phyloP scores from a whole-genome alignment of 2,888 invertebrate species.

The Toxonevra muliebris region DNA sequence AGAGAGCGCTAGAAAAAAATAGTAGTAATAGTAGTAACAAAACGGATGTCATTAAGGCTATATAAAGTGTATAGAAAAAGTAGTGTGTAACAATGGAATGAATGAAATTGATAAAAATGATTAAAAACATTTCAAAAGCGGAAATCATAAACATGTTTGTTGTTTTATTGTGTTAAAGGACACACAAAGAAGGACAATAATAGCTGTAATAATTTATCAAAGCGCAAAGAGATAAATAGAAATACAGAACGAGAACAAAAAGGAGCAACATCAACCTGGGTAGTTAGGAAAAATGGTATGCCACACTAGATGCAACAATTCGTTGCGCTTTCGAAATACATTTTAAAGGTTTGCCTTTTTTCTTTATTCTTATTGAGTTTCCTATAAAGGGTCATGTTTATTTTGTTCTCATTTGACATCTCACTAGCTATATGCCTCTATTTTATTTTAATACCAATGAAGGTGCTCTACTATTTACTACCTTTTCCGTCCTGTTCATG shows the following conservation, averaged over 20 bases:
- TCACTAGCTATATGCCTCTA: constrained; percentile 2
- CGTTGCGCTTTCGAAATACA: constrained; percentile 34
- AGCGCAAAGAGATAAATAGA: constrained; percentile 29
- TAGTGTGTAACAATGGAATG: too few species aligned
- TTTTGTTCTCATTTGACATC: constrained; percentile 13
- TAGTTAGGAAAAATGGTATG: background rate
- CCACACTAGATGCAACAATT: constrained; percentile 17
- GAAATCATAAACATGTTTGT: constrained; percentile 11
- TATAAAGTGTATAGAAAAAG: too few species aligned
- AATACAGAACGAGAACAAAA: constrained; percentile 16
- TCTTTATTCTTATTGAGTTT: too few species aligned
- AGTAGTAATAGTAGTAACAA: too few species aligned
- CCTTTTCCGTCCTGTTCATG: constrained; percentile 14
- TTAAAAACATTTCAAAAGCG: constrained; percentile 41
- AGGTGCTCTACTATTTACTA: constrained; percentile 5
- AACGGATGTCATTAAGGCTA: too few species aligned
- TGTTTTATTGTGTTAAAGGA: background rate
- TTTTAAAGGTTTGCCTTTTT: too few species aligned
- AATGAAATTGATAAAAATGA: too few species aligned
- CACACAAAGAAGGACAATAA: background rate
- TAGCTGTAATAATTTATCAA: background rate
- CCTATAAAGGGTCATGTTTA: constrained; percentile 37
- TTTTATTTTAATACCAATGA: constrained; percentile 1
- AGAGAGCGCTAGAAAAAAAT: too few species aligned
- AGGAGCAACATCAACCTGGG: background rate